Percentiles rank a stretch among this genome's conserved stretches.
phyloP scores from a whole-genome alignment of 1,140 invertebrate genomes.

The Aphelenchoides avenae region DNA sequence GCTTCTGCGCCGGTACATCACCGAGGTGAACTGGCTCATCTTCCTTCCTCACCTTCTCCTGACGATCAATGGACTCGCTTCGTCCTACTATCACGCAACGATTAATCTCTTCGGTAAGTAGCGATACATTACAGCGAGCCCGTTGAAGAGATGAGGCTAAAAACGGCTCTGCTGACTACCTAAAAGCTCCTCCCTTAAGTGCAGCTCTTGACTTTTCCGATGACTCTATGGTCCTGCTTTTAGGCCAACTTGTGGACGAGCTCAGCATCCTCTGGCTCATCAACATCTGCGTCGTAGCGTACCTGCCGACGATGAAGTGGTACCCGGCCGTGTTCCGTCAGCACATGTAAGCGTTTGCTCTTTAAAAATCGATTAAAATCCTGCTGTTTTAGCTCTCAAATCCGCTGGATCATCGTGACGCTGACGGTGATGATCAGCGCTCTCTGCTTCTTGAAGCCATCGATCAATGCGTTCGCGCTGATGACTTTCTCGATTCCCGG shows the following conservation, averaged over 20 bases:
- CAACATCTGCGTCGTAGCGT: conserved; percentile 51
- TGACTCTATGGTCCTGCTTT: conserved; percentile 10
- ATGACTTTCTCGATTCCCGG: conserved; percentile 54
- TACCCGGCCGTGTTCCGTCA: conserved; percentile 35
- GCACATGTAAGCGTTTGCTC: conserved; percentile 38
- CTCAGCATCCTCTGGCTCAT: conserved; percentile 50
- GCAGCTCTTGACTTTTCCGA: conserved; percentile 1
- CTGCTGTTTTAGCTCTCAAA: conserved; percentile 18
- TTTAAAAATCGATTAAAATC: conserved; percentile 12
- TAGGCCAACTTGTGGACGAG: conserved; percentile 57
- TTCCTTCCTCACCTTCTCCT: conserved; percentile 49
- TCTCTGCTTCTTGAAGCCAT: conserved; percentile 57
- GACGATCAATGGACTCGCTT: conserved; percentile 55
- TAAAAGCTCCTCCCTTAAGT: background rate
- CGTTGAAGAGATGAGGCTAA: background rate
- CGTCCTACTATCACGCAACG: conserved; percentile 55
- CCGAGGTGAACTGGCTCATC: conserved; percentile 44
- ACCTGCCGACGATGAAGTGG: conserved; percentile 50
- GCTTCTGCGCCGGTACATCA: conserved; percentile 46
- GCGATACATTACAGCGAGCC: background rate
- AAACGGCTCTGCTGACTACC: conserved; percentile 6
- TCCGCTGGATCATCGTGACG: conserved; percentile 43
- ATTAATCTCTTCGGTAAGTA: conserved; percentile 48
- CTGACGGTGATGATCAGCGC: conserved; percentile 39
- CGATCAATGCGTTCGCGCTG: conserved; percentile 52